Percentiles rank a stretch among this genome's conserved stretches.
Conservation (phyloP, 2,888 invertebrate genomes). For the Diachrysia chrysitis region DNA sequence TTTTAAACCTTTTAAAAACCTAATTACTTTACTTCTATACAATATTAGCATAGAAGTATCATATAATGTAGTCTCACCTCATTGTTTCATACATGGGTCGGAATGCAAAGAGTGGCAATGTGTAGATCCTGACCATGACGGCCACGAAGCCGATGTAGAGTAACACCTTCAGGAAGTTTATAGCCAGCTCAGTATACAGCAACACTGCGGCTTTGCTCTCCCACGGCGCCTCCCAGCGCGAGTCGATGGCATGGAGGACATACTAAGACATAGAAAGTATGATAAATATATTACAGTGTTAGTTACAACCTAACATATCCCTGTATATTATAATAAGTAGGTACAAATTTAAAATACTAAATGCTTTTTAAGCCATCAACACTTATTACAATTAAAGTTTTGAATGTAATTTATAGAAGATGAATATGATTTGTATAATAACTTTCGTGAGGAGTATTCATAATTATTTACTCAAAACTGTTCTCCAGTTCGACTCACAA, state of each 20-base stretch:
- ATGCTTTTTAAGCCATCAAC: no score
- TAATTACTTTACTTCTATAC: no score
- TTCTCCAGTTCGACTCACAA: no score
- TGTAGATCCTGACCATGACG: slow-evolving; percentile 99
- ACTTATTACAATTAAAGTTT: no score
- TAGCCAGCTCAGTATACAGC: slow-evolving; percentile 98
- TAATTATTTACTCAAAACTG: no score
- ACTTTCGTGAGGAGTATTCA: no score
- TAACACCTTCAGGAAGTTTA: slow-evolving; percentile 95
- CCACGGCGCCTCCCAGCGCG: slow-evolving; percentile 98
- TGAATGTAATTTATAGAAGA: no score
- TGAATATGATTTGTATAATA: no score
- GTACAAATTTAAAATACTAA: no score
- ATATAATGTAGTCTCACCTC: slow-evolving; percentile 91
- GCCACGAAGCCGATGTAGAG: slow-evolving; percentile 97
- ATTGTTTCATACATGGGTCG: slow-evolving; percentile 99
- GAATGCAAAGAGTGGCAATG: slow-evolving; percentile 99
- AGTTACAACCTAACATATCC: no score
- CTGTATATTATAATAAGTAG: no score
- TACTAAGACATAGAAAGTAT: slow-evolving; percentile 70
- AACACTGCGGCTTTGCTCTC: slow-evolving; percentile 99
- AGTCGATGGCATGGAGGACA: slow-evolving; percentile 94
- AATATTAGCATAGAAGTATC: not conserved
- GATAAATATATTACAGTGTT: not conserved
- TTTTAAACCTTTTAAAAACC: no score